These are phyloP conservation scores for Hippasteria phrygiana DNA, from an alignment of 53 echinoderm and acorn worm genomes.

Conservation along the genomic window DNA sequence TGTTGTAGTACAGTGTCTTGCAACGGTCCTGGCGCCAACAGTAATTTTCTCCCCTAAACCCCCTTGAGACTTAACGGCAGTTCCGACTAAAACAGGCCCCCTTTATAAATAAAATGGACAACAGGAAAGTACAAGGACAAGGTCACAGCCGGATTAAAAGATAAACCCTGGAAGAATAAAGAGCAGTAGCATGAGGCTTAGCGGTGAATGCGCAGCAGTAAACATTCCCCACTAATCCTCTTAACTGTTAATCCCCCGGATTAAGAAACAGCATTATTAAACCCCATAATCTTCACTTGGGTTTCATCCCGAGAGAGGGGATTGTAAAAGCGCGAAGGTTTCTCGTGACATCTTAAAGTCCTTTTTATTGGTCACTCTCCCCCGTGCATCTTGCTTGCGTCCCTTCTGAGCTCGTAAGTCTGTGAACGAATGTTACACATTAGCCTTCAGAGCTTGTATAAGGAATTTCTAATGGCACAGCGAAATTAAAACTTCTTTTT, in stretches of 20 bases:
- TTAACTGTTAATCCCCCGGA: slow-evolving; percentile 56
- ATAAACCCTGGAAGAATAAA: slow-evolving; percentile 26
- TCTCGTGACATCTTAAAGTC: neutral
- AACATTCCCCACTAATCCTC: slow-evolving; percentile 59
- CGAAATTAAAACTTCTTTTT: too few species aligned
- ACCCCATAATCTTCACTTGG: slow-evolving; percentile 10
- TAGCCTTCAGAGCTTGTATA: too few species aligned
- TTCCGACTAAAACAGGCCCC: neutral
- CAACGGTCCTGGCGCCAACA: slow-evolving; percentile 28
- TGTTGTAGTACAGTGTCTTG: too few species aligned
- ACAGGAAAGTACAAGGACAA: slow-evolving; percentile 60
- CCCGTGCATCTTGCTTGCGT: too few species aligned
- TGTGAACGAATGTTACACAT: too few species aligned
- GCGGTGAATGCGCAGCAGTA: neutral
- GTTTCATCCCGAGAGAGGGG: slow-evolving; percentile 31
- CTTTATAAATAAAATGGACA: neutral
- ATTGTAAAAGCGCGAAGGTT: neutral
- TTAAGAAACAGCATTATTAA: slow-evolving; percentile 46
- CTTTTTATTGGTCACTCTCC: neutral
- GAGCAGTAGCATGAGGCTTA: neutral
- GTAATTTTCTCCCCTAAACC: slow-evolving; percentile 29
- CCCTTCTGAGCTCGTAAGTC: too few species aligned
- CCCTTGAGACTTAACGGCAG: neutral
- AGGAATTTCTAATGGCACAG: too few species aligned
- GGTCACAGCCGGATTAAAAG: slow-evolving; percentile 46